Percentiles rank a stretch among this genome's conserved stretches.
These are phyloP conservation scores for Rhinolophus sinicus DNA, from an alignment of 2,113 vertebrate genomes.

Conservation along the genomic window DNA sequence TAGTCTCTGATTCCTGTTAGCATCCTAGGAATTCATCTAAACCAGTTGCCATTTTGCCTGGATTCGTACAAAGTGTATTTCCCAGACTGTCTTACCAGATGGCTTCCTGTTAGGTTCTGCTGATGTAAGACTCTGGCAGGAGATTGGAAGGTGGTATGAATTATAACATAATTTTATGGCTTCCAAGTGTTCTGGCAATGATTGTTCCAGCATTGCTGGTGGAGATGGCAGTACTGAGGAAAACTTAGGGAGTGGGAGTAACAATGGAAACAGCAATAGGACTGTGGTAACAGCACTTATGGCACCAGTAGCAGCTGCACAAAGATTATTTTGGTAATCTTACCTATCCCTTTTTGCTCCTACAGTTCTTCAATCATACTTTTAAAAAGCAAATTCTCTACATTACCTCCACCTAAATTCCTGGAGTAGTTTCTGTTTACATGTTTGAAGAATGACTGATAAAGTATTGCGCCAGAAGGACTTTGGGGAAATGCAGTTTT, in stretches of 20 bases:
- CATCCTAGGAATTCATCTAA: not conserved
- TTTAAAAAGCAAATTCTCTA: not conserved
- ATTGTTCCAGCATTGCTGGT: not conserved
- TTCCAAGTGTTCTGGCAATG: not conserved
- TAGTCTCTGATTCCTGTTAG: not conserved
- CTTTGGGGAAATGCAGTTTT: not conserved
- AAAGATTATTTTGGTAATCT: not conserved
- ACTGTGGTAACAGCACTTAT: not conserved
- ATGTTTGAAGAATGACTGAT: not conserved
- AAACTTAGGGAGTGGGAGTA: not conserved
- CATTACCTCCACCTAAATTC: not conserved
- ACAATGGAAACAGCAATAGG: not conserved
- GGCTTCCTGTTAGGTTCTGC: not conserved
- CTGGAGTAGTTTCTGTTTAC: not conserved
- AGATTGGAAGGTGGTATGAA: not conserved
- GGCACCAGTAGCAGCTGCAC: not conserved
- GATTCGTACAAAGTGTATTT: not conserved
- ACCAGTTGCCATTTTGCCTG: not conserved
- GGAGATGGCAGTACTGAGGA: not conserved
- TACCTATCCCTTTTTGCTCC: not conserved
- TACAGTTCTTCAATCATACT: not conserved
- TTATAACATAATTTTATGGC: not conserved
- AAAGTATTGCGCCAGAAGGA: not conserved
- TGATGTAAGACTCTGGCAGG: not conserved
- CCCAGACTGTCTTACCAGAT: not conserved